Percentiles rank a stretch among this genome's conserved stretches.
Conservation (phyloP, 2,888 invertebrate species). For the Daptonema setosum region DNA sequence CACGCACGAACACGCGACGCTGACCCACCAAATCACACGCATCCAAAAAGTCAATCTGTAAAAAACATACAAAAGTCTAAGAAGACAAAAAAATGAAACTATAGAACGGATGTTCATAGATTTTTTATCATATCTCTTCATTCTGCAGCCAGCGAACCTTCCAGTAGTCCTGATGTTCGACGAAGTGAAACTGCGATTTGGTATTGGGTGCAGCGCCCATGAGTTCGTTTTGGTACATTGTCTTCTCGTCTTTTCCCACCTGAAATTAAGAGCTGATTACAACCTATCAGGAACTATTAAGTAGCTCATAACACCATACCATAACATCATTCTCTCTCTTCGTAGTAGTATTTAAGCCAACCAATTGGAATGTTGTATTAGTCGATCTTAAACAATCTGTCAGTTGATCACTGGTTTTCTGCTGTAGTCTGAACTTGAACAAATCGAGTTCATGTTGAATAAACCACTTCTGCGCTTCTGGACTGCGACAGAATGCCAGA, state of each 20-base stretch:
- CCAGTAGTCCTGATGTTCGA: not conserved
- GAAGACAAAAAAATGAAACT: not conserved
- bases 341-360: no score
- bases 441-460: slow-evolving; percentile 62
- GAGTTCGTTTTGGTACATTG: not conserved
- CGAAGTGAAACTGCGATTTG: not conserved
- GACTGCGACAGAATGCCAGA: slow-evolving; percentile 62
- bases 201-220: not conserved
- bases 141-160: not conserved
- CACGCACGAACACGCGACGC: slow-evolving; percentile 53
- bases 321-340: no score
- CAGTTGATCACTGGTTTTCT: slow-evolving; percentile 15
- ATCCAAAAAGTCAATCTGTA: slow-evolving; percentile 42
- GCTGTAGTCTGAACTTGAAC: slow-evolving; percentile 41
- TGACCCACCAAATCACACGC: slow-evolving; percentile 59
- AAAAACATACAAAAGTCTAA: not conserved
- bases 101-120: no score
- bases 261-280: no score
- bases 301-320: no score
- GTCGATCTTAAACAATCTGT: not conserved
- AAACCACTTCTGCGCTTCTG: slow-evolving; percentile 66
- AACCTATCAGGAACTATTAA: no score
- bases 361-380: no score
- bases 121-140: no score
- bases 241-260: not conserved